phyloP scores from a whole-genome alignment of 1,140 invertebrate species.

The Lucilia sericata region DNA sequence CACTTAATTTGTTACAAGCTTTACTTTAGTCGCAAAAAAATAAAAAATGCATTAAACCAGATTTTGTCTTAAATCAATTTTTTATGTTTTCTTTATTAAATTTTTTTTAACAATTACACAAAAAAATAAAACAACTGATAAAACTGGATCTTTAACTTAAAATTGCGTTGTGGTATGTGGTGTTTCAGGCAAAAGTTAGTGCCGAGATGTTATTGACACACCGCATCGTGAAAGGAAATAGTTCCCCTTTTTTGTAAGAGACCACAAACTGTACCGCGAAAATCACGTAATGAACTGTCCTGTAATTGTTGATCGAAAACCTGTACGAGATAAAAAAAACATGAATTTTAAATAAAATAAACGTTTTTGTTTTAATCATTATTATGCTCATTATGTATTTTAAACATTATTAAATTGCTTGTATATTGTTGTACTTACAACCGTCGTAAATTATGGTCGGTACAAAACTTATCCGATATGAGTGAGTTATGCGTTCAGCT shows the following conservation, averaged over 20 bases:
- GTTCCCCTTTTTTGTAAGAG: conserved; percentile 45
- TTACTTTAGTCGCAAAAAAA: background rate
- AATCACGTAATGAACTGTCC: conserved; percentile 61
- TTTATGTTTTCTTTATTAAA: background rate
- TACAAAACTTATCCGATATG: conserved; percentile 70
- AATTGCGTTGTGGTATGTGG: background rate
- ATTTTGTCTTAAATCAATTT: conserved; percentile 15
- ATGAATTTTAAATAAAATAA: conserved; percentile 16
- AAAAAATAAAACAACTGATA: background rate
- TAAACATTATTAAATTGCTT: background rate
- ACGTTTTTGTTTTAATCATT: conserved; percentile 47
- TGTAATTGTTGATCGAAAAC: conserved; percentile 64
- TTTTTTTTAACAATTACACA: background rate
- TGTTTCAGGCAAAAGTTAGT: no score
- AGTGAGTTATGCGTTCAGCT: conserved; percentile 70
- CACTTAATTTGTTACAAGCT: no score
- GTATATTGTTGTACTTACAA: conserved; percentile 56
- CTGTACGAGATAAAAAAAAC: conserved; percentile 52
- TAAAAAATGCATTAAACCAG: background rate
- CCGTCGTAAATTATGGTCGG: conserved; percentile 73
- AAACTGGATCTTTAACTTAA: background rate
- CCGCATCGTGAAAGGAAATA: conserved; percentile 44
- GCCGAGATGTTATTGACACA: conserved; percentile 52
- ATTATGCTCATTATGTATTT: conserved; percentile 52
- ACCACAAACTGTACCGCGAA: conserved; percentile 59